Conservation (phyloP, 2,888 invertebrate genomes). For the Mesorhabditis spiculigera region DNA sequence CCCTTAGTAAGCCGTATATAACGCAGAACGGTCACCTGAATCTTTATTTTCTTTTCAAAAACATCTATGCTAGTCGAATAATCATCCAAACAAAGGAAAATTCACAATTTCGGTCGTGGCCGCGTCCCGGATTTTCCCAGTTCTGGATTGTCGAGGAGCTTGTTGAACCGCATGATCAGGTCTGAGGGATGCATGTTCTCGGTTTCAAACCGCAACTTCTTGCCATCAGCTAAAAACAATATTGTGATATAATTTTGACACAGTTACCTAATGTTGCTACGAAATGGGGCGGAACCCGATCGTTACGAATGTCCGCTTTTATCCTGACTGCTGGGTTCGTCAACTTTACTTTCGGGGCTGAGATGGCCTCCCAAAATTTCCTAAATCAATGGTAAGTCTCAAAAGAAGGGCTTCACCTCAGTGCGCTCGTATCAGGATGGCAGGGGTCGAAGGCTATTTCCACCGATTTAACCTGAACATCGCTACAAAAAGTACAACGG, state of each 20-base stretch:
- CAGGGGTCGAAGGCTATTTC: conserved; percentile 53
- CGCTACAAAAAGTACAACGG: conserved; percentile 2
- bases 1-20: too few relatives aligned
- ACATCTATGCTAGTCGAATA: background rate
- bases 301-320: conserved; percentile 46
- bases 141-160: conserved; percentile 49
- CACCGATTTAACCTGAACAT: conserved; percentile 39
- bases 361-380: conserved; percentile 49
- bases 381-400: conserved; percentile 20
- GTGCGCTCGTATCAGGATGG: conserved; percentile 31
- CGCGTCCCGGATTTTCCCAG: conserved; percentile 49
- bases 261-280: conserved; percentile 44
- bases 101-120: conserved; percentile 31
- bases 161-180: conserved; percentile 52
- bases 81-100: conserved; percentile 6
- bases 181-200: conserved; percentile 51
- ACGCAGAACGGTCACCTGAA: too few relatives aligned
- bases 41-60: conserved; percentile 7
- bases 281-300: conserved; percentile 49
- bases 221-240: conserved; percentile 38
- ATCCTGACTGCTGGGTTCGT: conserved; percentile 47
- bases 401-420: background rate
- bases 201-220: conserved; percentile 49
- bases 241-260: background rate
- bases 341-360: conserved; percentile 40